Evolutionary conservation across 2,113 vertebrate genomes (phyloP), one percentile per base, ranked within the genome.

Genomic region (Danionella cerebrum): DNA sequence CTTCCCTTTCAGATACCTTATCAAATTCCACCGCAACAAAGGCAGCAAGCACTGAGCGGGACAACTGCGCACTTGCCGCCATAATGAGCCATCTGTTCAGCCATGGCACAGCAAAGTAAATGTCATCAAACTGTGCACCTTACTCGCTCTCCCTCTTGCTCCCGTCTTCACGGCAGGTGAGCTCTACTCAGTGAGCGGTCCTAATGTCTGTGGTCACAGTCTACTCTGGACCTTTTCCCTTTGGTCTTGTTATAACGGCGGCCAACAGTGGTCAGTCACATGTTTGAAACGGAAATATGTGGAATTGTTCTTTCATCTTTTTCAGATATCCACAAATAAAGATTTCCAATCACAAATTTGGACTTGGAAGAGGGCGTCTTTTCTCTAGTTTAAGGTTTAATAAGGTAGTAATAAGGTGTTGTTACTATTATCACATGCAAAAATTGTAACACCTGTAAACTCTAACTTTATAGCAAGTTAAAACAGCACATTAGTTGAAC

Each of bases 211-310:
- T 1, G 2, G 11, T 42, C 25, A 58, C 42, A 25, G 22, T 58
- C 22, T 41, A 24, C 35, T 52, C 2, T 27, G 9, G 18, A 50
- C 14, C 14, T 25, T 33, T 9, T 18, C 47, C 13, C 7, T 67
- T 76, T 82, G 80, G 83, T 83, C 81, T 41, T 33, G 79, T 74
- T 78, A 62, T 68, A 72, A 53, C 79, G 83, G 77, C 33, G 14
- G 33, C 25, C 11, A 16, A 6, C 14, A 1, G 16, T 18, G 16
- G 76, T 14, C 55, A 38, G 5, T 3, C 9, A 33, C 29, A n/a
- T n/a, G n/a, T n/a, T n/a, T n/a, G n/a, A n/a, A n/a, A n/a, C n/a
- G n/a, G n/a, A n/a, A n/a, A n/a, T n/a, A n/a, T n/a, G n/a, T n/a
- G n/a, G n/a, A n/a, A n/a, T n/a, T n/a, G n/a, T n/a, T n/a, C n/a